Conservation (phyloP, 2,888 invertebrate genomes). For the Nomada ferruginata region DNA sequence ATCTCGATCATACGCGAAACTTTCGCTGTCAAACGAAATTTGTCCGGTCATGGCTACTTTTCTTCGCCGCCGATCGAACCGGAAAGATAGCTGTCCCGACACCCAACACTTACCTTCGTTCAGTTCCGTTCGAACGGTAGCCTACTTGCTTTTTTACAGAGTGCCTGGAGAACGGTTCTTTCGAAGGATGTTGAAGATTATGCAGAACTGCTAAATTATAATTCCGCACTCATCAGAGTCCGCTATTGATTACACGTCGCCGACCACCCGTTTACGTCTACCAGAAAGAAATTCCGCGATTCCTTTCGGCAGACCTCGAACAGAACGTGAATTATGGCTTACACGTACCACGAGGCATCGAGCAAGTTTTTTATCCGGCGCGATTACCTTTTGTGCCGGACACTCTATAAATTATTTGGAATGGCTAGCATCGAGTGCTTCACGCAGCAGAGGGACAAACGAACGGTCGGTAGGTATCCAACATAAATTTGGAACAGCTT, state of each 20-base stretch:
- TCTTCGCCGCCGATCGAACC: not conserved
- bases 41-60: not conserved
- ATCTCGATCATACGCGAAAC: slow-evolving; percentile 36
- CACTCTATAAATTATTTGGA: not conserved
- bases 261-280: not conserved
- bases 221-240: slow-evolving; percentile 11
- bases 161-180: not conserved
- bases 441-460: too few species aligned
- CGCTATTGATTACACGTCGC: slow-evolving; percentile 5
- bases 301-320: slow-evolving; percentile 2
- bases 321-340: not conserved
- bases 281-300: not conserved
- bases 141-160: not conserved
- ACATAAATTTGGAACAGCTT: too few species aligned
- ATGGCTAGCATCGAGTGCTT: not conserved
- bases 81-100: too few species aligned
- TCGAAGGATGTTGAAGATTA: slow-evolving; percentile 24
- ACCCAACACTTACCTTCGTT: not conserved
- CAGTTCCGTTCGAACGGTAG: not conserved
- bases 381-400: not conserved
- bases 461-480: too few species aligned
- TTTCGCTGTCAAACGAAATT: slow-evolving; percentile 55
- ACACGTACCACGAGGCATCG: not conserved
- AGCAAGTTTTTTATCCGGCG: not conserved
- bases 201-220: slow-evolving; percentile 4